Base-by-base conservation (phyloP, 2,113 vertebrate genomes). In the Oceanites oceanicus region DNA sequence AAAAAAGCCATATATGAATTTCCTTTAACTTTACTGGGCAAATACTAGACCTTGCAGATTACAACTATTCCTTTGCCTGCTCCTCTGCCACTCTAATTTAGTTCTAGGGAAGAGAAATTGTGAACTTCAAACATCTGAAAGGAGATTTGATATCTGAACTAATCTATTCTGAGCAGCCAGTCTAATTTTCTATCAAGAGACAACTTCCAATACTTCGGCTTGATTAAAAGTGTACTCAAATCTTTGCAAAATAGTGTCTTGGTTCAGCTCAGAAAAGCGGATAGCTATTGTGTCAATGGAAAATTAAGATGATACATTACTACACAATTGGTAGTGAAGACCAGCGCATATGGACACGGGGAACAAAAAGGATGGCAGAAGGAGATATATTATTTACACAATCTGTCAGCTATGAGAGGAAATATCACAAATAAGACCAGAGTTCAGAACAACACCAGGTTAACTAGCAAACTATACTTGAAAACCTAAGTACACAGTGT, bases 151-250 rank as follows among this genome's bases (percentile, higher is more conserved):
- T 79, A 86, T 89, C 91, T 91, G 73, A 81, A 92, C 61, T 92
- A 86, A 97, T 89, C 92, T 93, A 32, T 72, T 89, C 76, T 75
- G 91, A 92, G 89, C 73, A 94, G 94, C 84, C 92, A 73, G 40
- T 87, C 42, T 85, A 42, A 79, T 91, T 95, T 93, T 38, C 62
- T 26, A 92, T 58, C 71, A 47, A 66, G 85, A 77, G 76, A 91
- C 32, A 59, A 56, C 91, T 85, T 92, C 34, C 72, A 93, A 1
- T 65, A 87, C 68, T 58, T 71, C 76, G 91, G 44, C 68, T 65
- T 56, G 72, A 82, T 94, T 94, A 58, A 34, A 89, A 32, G 75
- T 13, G 68, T 13, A 32, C 56, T 91, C 68, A 90, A 74, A 68
- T 68, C 56, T 75, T 79, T 58, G 81, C 83, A 92, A 11, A 91